Evolutionary conservation across 2,113 vertebrate species (phyloP), one percentile per base, ranked within the genome.

Genomic region (Istiophorus platypterus): DNA sequence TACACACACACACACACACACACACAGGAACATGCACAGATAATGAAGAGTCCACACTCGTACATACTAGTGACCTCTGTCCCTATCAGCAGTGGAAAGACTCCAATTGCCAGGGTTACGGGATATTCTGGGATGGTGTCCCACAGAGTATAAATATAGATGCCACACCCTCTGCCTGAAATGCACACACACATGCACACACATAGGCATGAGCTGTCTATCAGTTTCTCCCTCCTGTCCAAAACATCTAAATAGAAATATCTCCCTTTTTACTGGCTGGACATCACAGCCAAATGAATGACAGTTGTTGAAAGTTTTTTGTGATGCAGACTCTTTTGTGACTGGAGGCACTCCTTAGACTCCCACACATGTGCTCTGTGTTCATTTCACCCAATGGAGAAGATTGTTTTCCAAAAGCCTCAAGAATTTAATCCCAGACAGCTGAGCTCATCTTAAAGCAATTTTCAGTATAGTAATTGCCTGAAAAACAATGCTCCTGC

Each of bases 81-180:
- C 62, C 51, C 85, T 87, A 74, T 92, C 85, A 76, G 65, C 54
- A 59, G 37, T 82, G 78, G 82, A 91, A 88, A 91, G 65, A 72
- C 73, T 89, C 68, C 11, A 12, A 78, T 86, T 84, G 70, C 78
- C 72, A 3, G 51, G 69, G 78, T 82, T 70, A 85, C 17, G 12
- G 63, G 73, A 81, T 92, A 92, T 88, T 92, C 78, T 91, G 78
- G 82, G 85, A 87, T 79, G 72, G 52, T 73, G 73, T 85, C 78
- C 86, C 58, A 78, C 70, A 74, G 83, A 73, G 76, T 61, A 84
- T 85, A 93, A 92, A 89, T 92, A 78, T 90, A 91, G 89, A 83
- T 49, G 78, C 74, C 90, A 87, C 84, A 87, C 82, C 82, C 80
- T 85, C 42, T n/a, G 54, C 39, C 42, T 68, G 41, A 73, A 80